These are phyloP conservation scores for Melospiza melodia DNA, from an alignment of 2,113 vertebrate species.

Conservation along the genomic window DNA sequence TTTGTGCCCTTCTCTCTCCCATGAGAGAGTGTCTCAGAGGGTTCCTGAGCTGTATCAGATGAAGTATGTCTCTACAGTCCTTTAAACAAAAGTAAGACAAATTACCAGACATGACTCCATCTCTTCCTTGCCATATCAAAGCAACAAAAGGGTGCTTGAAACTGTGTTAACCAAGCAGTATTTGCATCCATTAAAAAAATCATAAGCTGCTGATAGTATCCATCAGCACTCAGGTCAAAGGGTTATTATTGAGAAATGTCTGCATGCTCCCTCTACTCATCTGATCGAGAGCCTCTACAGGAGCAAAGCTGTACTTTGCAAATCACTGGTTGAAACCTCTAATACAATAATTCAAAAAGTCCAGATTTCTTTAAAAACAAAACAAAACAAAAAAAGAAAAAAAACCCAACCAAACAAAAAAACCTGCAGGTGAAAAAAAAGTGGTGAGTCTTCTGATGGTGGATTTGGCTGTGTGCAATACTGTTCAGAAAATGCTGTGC, in stretches of 20 bases:
- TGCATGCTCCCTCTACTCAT: background rate
- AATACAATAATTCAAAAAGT: background rate
- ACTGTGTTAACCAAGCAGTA: background rate
- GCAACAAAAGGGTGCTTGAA: background rate
- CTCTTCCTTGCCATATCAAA: background rate
- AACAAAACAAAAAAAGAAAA: background rate
- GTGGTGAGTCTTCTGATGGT: background rate
- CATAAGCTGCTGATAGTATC: background rate
- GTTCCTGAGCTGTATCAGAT: background rate
- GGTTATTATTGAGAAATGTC: background rate
- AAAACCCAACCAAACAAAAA: too few species aligned
- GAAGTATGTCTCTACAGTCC: background rate
- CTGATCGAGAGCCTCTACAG: background rate
- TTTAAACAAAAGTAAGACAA: background rate
- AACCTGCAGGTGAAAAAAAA: background rate
- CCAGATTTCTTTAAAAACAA: background rate
- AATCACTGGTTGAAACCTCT: background rate
- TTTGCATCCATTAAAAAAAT: background rate
- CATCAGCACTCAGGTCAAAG: background rate
- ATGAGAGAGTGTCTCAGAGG: background rate
- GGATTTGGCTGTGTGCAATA: background rate
- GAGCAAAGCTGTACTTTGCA: background rate
- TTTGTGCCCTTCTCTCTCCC: background rate
- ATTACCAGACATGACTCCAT: background rate
- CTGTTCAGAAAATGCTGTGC: conserved; percentile 30